These are phyloP conservation scores for Pammene fasciana DNA, from an alignment of 2,888 invertebrate species.

Conservation along the genomic window DNA sequence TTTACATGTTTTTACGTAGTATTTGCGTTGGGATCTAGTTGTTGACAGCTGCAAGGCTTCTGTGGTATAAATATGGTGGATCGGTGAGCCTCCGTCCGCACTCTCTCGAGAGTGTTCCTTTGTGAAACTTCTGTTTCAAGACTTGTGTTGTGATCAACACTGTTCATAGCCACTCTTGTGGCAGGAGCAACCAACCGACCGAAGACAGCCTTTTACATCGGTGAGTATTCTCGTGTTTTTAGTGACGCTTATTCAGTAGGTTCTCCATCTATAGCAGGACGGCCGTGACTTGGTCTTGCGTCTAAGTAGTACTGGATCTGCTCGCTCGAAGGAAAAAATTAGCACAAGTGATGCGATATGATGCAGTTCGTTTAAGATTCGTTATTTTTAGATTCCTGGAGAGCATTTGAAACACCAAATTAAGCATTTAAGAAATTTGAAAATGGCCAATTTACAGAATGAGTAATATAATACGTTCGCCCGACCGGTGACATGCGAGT, in stretches of 20 bases:
- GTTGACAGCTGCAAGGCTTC: slow-evolving; percentile 64
- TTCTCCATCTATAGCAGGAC: background rate
- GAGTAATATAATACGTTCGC: background rate
- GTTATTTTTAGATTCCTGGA: too few relatives aligned
- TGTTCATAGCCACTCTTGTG: slow-evolving; percentile 80
- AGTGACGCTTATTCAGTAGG: background rate
- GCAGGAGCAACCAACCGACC: slow-evolving; percentile 60
- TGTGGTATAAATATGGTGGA: slow-evolving; percentile 64
- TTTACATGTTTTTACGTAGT: slow-evolving; percentile 72
- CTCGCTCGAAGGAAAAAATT: too few relatives aligned
- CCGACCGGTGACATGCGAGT: background rate
- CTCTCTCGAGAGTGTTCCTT: slow-evolving; percentile 72
- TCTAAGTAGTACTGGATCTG: too few relatives aligned
- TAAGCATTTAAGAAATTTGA: too few relatives aligned
- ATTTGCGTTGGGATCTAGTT: slow-evolving; percentile 71
- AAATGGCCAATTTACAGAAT: too few relatives aligned
- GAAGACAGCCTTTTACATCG: slow-evolving; percentile 57
- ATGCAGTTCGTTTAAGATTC: too few relatives aligned
- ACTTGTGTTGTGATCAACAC: slow-evolving; percentile 58
- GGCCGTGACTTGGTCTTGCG: too few relatives aligned
- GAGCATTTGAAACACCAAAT: too few relatives aligned
- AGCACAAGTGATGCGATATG: too few relatives aligned
- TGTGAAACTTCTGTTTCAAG: slow-evolving; percentile 66
- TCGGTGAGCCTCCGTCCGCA: slow-evolving; percentile 56
- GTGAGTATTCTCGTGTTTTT: slow-evolving; percentile 54